Evolutionary conservation across 2,113 vertebrate species (phyloP).

Genomic region (Larimichthys polyactis): DNA sequence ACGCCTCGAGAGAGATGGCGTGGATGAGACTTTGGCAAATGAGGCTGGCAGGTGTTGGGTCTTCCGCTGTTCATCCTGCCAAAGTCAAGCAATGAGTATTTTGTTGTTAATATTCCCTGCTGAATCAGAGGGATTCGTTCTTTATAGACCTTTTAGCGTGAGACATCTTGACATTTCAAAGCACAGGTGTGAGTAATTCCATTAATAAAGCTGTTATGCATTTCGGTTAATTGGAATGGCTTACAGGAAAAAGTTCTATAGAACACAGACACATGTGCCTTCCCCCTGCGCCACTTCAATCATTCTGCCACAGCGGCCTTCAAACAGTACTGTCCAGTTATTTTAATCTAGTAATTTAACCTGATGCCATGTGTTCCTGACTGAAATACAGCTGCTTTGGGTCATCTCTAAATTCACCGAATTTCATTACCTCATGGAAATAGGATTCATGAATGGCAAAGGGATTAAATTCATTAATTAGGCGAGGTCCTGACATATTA

Average conservation of each 20-base stretch:
- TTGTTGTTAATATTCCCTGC: no score
- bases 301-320: no score
- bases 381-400: not conserved
- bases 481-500: not conserved
- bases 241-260: not conserved
- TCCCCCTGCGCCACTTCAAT: not conserved
- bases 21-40: no score
- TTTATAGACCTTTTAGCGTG: no score
- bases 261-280: not conserved
- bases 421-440: conserved; percentile 9
- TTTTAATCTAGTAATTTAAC: not conserved
- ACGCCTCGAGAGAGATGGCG: no score
- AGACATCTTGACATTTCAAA: no score
- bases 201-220: no score
- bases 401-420: conserved; percentile 1
- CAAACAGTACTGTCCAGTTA: not conserved
- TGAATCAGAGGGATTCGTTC: no score
- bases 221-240: not conserved
- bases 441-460: conserved; percentile 19
- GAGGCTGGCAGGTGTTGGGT: no score
- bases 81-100: no score
- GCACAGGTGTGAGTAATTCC: no score
- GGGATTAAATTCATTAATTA: conserved; percentile 23
- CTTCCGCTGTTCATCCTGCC: no score
- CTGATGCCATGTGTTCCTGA: not conserved